phyloP scores from a whole-genome alignment of 2,797 vertebrate genomes.

The Podarcis lilfordi region DNA sequence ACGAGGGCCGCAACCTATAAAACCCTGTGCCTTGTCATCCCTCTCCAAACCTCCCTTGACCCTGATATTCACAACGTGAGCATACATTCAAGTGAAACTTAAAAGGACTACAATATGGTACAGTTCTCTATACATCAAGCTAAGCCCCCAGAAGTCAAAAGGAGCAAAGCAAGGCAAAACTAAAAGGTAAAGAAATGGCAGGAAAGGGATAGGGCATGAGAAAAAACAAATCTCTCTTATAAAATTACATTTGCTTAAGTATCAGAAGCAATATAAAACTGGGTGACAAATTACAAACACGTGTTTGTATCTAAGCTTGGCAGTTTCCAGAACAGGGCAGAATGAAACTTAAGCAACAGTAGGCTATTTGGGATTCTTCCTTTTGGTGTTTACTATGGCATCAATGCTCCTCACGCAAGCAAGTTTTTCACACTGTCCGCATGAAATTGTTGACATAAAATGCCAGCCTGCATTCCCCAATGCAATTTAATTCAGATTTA shows the following conservation, averaged over 20 bases:
- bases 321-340: constrained; percentile 50
- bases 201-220: background rate
- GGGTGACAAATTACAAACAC: constrained; percentile 37
- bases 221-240: constrained; percentile 21
- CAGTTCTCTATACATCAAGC: background rate
- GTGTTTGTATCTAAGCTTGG: constrained; percentile 35
- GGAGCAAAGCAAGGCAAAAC: background rate
- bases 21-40: too few species aligned
- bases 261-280: constrained; percentile 51
- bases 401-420: too few species aligned
- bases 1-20: too few species aligned
- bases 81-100: constrained; percentile 14
- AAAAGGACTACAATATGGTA: constrained; percentile 5
- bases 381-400: too few species aligned
- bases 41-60: background rate
- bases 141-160: constrained; percentile 27
- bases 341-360: constrained; percentile 33
- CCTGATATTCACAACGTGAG: background rate
- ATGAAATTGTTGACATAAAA: too few species aligned
- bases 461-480: too few species aligned
- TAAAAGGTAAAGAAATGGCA: background rate
- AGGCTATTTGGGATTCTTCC: too few species aligned
- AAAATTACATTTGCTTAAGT: constrained; percentile 61
- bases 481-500: too few species aligned
- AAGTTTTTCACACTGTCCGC: too few species aligned